Conservation (phyloP, 2,797 vertebrate genomes). For the Molothrus ater region DNA sequence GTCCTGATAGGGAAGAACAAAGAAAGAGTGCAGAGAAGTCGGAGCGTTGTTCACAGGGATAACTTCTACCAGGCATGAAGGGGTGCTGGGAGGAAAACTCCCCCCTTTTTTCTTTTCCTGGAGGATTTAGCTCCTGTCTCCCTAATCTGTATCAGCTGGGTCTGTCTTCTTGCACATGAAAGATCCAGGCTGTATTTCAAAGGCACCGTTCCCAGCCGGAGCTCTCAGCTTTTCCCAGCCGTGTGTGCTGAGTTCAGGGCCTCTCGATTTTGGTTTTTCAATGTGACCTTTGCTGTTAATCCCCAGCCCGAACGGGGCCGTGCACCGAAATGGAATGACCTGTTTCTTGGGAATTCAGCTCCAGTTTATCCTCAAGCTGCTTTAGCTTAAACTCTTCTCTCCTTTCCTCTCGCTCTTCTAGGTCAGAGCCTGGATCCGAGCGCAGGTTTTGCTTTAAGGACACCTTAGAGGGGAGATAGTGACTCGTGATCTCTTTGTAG, state of each 20-base stretch:
- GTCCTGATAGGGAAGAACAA: constrained; percentile 12
- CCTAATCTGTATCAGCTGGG: constrained; percentile 19
- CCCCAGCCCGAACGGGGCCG: background rate
- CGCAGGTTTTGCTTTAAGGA: background rate
- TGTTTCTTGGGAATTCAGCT: constrained; percentile 37
- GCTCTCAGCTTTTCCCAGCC: background rate
- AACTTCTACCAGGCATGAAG: background rate
- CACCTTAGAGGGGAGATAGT: background rate
- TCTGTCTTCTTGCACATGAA: background rate
- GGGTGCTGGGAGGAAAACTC: constrained; percentile 9
- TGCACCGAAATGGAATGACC: background rate
- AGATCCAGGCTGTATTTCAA: background rate
- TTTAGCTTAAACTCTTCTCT: constrained; percentile 32
- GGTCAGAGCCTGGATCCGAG: constrained; percentile 14
- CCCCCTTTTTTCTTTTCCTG: background rate
- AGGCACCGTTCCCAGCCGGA: background rate
- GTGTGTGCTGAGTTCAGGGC: background rate
- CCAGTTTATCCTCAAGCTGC: constrained; percentile 44
- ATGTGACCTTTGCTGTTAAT: constrained; percentile 60
- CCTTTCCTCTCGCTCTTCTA: background rate
- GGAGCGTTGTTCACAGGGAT: background rate
- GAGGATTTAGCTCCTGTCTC: constrained; percentile 8
- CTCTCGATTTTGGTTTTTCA: constrained; percentile 31
- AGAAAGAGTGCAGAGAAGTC: background rate
- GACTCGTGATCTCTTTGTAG: background rate